These are phyloP conservation scores for Hirtodrosophila duncani DNA, from an alignment of 2,888 invertebrate species.

Conservation along the genomic window DNA sequence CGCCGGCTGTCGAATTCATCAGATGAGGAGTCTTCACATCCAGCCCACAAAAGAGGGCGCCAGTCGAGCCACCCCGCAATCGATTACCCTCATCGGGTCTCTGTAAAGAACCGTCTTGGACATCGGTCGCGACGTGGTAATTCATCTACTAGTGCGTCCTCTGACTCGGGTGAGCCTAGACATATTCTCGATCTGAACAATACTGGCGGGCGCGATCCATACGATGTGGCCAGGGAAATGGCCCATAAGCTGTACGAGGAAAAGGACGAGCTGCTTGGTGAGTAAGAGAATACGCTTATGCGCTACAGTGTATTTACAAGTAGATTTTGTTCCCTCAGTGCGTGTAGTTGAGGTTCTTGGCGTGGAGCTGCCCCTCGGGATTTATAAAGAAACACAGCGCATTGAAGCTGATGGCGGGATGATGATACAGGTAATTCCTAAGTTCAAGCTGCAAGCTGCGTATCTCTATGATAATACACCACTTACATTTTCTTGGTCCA, in stretches of 20 bases:
- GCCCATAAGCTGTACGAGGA: constrained; percentile 86
- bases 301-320: not conserved
- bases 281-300: constrained; percentile 49
- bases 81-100: constrained; percentile 36
- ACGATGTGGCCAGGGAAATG: constrained; percentile 83
- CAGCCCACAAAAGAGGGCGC: constrained; percentile 69
- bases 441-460: too few species aligned
- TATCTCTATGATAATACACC: not conserved
- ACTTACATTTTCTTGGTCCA: constrained; percentile 11
- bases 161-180: constrained; percentile 78
- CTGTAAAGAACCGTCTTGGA: constrained; percentile 64
- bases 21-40: constrained; percentile 59
- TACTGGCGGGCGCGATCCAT: constrained; percentile 55
- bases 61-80: constrained; percentile 33
- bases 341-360: constrained; percentile 86
- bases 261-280: constrained; percentile 86
- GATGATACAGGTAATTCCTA: constrained; percentile 87
- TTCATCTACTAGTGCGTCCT: constrained; percentile 79
- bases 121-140: constrained; percentile 57
- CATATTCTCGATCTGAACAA: constrained; percentile 82
- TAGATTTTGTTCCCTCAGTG: too few species aligned
- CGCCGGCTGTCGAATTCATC: constrained; percentile 75
- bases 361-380: constrained; percentile 84
- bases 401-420: constrained; percentile 92
- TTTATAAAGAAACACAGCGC: constrained; percentile 88